Conservation (phyloP, 2,888 invertebrate genomes). For the Ariolimax columbianus region DNA sequence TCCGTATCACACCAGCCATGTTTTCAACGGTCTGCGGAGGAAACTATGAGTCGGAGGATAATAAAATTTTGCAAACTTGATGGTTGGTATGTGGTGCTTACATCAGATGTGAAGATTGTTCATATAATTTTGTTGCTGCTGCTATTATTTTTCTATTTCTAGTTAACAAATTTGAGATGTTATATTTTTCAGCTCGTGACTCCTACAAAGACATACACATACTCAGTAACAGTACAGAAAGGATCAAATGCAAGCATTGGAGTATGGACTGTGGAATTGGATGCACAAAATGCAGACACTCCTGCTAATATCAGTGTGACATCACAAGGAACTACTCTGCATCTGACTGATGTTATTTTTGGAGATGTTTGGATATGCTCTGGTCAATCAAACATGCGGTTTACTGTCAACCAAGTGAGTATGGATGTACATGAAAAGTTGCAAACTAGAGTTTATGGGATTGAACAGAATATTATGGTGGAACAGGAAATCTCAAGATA, state of each 20-base stretch:
- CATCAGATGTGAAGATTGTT: no score
- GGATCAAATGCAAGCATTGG: slow-evolving; percentile 39
- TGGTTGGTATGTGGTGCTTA: no score
- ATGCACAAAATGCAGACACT: slow-evolving; percentile 53
- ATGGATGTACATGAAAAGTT: not conserved
- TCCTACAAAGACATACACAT: not conserved
- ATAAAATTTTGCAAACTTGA: no score
- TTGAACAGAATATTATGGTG: no score
- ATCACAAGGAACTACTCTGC: slow-evolving; percentile 58
- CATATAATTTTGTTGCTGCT: not conserved
- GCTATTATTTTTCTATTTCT: not conserved
- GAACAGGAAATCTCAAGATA: no score
- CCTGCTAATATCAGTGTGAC: slow-evolving; percentile 62
- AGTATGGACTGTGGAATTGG: slow-evolving; percentile 62
- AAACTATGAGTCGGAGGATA: no score
- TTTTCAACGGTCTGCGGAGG: no score
- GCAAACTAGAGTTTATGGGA: no score
- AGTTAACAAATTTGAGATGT: not conserved
- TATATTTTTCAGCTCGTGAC: not conserved
- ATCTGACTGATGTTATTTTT: slow-evolving; percentile 71
- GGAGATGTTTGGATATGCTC: slow-evolving; percentile 78
- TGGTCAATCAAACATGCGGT: slow-evolving; percentile 76
- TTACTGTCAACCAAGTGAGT: slow-evolving; percentile 58
- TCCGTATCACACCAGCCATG: no score
- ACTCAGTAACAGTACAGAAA: not conserved